Base-by-base conservation (phyloP, 2,888 invertebrate species). In the Exocentrus adspersus region DNA sequence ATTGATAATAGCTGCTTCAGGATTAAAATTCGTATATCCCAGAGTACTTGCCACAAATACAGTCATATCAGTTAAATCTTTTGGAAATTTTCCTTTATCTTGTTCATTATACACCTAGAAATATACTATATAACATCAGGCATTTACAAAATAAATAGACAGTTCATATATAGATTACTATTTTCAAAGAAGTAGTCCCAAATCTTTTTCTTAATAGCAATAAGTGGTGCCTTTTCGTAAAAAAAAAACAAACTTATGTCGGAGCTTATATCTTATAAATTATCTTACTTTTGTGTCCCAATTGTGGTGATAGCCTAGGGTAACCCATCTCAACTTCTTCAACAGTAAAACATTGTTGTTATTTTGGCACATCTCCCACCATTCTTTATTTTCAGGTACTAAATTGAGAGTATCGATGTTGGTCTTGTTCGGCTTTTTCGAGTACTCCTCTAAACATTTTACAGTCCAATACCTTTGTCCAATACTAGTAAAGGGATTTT, bases 271-370 rank as follows among this genome's bases (percentile, higher is more conserved):
- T n/a, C n/a, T n/a, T n/a, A n/a, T n/a, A n/a, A n/a, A n/a, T n/a
- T n/a, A 65, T 76, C 83, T 84, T 84, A 92, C 89, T 87, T 98
- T 99, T 57, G 94, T 93, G 76, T 96, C 91, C 98, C 99, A 99
- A 81, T 99, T 91, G 82, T 99, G 97, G 83, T 99, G 98, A 80
- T 97, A 98, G 10, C 99, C 99, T 30, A 98, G 83, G 0, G 98
- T 99, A 1, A 92, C 89, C 99, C 99, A 99, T 74, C 98, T 85
- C 73, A 99, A 80, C 75, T 88, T 87, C 46, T 85, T 79, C 28
- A 82, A 62, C n/a, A 85, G 70, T 19, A 73, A 69, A 60, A 69
- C 69, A 65, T 77, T 73, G 32, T 68, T 69, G 46, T 79, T 68
- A 21, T 77, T 75, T 78, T 84, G 81, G 77, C 87, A 86, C 68